phyloP scores from a whole-genome alignment of 92 coral and sea anemone genomes.

The Actinernus sp. region DNA sequence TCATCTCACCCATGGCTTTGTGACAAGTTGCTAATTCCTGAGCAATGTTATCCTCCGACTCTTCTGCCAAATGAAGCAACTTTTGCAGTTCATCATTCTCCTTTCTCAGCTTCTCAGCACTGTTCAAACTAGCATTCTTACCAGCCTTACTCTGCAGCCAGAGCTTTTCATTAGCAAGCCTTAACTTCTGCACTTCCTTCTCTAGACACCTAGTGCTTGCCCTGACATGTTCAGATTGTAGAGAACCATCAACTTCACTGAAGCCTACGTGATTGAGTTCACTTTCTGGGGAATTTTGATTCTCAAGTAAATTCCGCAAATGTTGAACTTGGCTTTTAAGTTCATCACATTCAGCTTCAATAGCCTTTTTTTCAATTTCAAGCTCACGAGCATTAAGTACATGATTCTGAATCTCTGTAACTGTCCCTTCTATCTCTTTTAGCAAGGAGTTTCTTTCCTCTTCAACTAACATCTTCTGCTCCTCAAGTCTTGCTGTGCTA shows the following conservation, averaged over 20 bases:
- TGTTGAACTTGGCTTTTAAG: conserved; percentile 72
- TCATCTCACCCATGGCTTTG: conserved; percentile 56
- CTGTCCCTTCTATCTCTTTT: conserved; percentile 78
- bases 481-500: conserved; percentile 63
- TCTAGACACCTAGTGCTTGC: conserved; percentile 54
- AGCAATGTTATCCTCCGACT: conserved; percentile 81
- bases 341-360: conserved; percentile 73
- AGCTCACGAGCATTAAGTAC: conserved; percentile 76
- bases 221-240: conserved; percentile 34
- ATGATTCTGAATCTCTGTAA: conserved; percentile 79
- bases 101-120: conserved; percentile 51
- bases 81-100: conserved; percentile 75
- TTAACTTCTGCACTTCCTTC: conserved; percentile 60
- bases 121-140: conserved; percentile 13
- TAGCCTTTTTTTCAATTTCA: conserved; percentile 71
- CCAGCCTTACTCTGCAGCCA: conserved; percentile 44
- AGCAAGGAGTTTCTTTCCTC: conserved; percentile 68
- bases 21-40: conserved; percentile 66
- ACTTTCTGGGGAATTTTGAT: conserved; percentile 13
- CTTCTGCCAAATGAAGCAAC: conserved; percentile 83
- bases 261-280: conserved; percentile 49
- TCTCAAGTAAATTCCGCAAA: conserved; percentile 50
- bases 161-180: conserved; percentile 68
- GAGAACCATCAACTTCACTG: conserved; percentile 28
- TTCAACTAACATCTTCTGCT: conserved; percentile 65